Evolutionary conservation across 2,797 vertebrate genomes (phyloP).

Genomic region (Ispidina lecontei): DNA sequence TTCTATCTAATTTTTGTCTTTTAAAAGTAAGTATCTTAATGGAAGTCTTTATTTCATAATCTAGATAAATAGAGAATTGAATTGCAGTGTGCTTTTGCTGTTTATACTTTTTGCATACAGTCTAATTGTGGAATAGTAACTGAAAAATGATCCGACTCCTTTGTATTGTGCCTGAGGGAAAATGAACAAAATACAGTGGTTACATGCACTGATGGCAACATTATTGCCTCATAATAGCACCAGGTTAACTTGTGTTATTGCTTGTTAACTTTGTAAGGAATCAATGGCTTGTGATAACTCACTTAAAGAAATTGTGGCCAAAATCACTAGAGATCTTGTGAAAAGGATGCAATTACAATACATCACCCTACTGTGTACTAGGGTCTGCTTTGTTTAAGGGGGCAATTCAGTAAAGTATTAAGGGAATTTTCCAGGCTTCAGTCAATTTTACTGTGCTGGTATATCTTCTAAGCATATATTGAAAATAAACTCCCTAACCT

Average conservation of each 20-base stretch:
- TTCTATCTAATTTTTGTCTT: background rate
- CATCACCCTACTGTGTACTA: background rate
- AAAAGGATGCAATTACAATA: slow-evolving; percentile 28
- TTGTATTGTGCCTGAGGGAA: slow-evolving; percentile 65
- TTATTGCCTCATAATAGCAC: slow-evolving; percentile 60
- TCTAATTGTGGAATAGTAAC: slow-evolving; percentile 66
- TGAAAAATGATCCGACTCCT: slow-evolving; percentile 68
- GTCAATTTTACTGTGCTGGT: slow-evolving; percentile 4
- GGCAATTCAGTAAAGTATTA: background rate
- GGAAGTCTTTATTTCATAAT: slow-evolving; percentile 29
- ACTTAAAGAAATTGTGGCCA: slow-evolving; percentile 57
- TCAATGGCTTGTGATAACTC: slow-evolving; percentile 70
- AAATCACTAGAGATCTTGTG: slow-evolving; percentile 52
- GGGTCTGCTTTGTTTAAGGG: background rate
- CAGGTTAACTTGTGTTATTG: slow-evolving; percentile 71
- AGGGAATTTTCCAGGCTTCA: background rate
- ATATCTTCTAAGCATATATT: background rate
- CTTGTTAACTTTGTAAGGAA: slow-evolving; percentile 77
- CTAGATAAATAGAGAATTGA: slow-evolving; percentile 37
- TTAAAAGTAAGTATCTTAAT: slow-evolving; percentile 12
- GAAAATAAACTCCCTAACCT: background rate
- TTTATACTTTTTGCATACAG: slow-evolving; percentile 57
- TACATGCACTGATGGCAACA: slow-evolving; percentile 65
- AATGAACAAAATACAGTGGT: slow-evolving; percentile 71
- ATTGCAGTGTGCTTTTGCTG: slow-evolving; percentile 24